Evolutionary conservation across 2,888 invertebrate species (phyloP).

Genomic region (Gasteruption jaculator): DNA sequence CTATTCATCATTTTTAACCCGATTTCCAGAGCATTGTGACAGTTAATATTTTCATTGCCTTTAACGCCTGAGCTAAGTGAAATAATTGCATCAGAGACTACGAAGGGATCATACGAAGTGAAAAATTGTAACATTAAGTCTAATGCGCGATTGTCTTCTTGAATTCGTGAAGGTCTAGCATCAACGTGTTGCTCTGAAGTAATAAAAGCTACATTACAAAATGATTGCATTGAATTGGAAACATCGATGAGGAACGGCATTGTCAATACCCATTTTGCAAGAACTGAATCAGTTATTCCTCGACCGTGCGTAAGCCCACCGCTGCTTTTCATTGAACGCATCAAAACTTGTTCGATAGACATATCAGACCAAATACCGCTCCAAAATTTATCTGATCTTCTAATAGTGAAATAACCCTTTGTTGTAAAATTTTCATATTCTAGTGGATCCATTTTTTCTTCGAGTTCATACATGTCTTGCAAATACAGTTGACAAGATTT

Average conservation of each 20-base stretch:
- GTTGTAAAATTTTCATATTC: slow-evolving; percentile 28
- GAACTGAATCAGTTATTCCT: slow-evolving; percentile 25
- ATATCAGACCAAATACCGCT: slow-evolving; percentile 31
- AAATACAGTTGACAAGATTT: slow-evolving; percentile 41
- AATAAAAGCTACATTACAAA: slow-evolving; percentile 22
- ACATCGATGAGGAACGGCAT: slow-evolving; percentile 23
- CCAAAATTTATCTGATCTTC: slow-evolving; percentile 29
- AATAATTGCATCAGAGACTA: slow-evolving; percentile 29
- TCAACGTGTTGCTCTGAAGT: slow-evolving; percentile 35
- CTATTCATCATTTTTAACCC: slow-evolving; percentile 8
- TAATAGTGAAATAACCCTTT: slow-evolving; percentile 32
- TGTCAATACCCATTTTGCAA: slow-evolving; percentile 25
- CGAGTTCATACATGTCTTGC: slow-evolving; percentile 41
- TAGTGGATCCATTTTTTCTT: slow-evolving; percentile 23
- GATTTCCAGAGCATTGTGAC: slow-evolving; percentile 11
- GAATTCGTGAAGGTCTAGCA: slow-evolving; percentile 21
- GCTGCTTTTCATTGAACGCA: slow-evolving; percentile 31
- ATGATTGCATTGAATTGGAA: slow-evolving; percentile 24
- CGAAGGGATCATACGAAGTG: slow-evolving; percentile 29
- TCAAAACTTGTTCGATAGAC: slow-evolving; percentile 39
- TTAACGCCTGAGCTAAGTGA: slow-evolving; percentile 33
- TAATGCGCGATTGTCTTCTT: slow-evolving; percentile 3
- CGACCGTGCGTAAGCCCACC: slow-evolving; percentile 33
- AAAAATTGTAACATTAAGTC: not conserved
- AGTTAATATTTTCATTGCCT: slow-evolving; percentile 22